A percentile compares a stretch with the other conserved stretches of the same genome.
These are phyloP conservation scores for Aphidius ervi DNA, from an alignment of 1,140 invertebrate species.

Conservation along the genomic window DNA sequence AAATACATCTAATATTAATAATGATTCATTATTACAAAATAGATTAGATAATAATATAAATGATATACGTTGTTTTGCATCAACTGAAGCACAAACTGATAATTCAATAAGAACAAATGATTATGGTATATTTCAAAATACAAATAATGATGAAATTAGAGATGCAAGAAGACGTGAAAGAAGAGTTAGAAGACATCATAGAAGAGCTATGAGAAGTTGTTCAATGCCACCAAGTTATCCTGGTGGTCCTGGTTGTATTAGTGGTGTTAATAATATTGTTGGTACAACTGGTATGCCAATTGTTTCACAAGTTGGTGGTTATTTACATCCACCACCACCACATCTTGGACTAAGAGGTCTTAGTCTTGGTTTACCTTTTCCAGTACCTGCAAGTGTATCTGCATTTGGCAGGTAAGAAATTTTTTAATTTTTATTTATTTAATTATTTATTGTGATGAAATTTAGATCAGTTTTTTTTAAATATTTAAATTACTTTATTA, in stretches of 20 bases:
- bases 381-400: slow-evolving; percentile 50
- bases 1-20: too few species aligned
- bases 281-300: slow-evolving; percentile 35
- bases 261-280: slow-evolving; percentile 10
- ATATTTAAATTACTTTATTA: too few species aligned
- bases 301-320: slow-evolving; percentile 38
- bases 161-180: slow-evolving; percentile 45
- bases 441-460: slow-evolving; percentile 5
- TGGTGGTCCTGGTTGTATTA: slow-evolving; percentile 20
- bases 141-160: slow-evolving; percentile 31
- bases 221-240: slow-evolving; percentile 45
- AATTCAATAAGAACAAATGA: slow-evolving; percentile 15
- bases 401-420: slow-evolving; percentile 47
- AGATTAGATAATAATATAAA: slow-evolving; percentile 20
- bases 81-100: slow-evolving; percentile 50
- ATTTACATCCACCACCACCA: slow-evolving; percentile 47
- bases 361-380: slow-evolving; percentile 49
- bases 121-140: neutral
- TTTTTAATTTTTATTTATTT: slow-evolving; percentile 13
- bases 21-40: neutral
- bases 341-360: slow-evolving; percentile 49
- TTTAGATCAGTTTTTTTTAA: too few species aligned
- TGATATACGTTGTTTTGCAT: slow-evolving; percentile 38
- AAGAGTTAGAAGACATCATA: slow-evolving; percentile 41
- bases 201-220: slow-evolving; percentile 38